Percentiles rank a stretch among this genome's conserved stretches.
Conservation (phyloP, 1,140 invertebrate genomes). For the Latrodectus geometricus region DNA sequence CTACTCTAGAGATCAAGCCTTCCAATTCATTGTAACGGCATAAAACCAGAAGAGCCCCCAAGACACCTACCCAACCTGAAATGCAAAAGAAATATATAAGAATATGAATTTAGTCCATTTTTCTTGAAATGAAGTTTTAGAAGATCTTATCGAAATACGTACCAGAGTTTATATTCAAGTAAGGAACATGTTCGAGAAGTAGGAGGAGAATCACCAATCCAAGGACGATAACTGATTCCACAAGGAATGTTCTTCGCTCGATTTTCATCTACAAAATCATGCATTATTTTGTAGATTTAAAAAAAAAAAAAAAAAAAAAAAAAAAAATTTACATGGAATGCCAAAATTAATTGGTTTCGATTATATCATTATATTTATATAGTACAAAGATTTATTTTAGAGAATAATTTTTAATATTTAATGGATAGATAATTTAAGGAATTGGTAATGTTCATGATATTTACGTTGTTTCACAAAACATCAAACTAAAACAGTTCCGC, state of each 20-base stretch:
- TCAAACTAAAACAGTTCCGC: too few species aligned
- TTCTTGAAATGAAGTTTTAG: background rate
- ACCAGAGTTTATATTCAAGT: constrained; percentile 79
- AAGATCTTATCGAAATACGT: constrained; percentile 10
- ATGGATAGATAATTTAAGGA: too few species aligned
- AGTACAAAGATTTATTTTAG: too few species aligned
- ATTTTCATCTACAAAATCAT: constrained; percentile 80
- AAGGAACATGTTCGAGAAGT: constrained; percentile 81
- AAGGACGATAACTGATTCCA: constrained; percentile 81
- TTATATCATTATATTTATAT: too few species aligned
- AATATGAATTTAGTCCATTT: background rate
- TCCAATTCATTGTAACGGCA: constrained; percentile 84
- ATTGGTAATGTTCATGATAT: too few species aligned
- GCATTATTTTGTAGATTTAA: too few species aligned
- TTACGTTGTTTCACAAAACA: too few species aligned
- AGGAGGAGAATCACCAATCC: constrained; percentile 82
- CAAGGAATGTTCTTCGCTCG: constrained; percentile 78
- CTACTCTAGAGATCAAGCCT: constrained; percentile 82
- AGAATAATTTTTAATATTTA: too few species aligned
- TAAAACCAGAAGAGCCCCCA: constrained; percentile 81
- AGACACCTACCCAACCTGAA: constrained; percentile 81
- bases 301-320: too few species aligned
- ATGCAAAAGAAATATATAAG: background rate
- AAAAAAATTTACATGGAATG: too few species aligned
- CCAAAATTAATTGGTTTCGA: too few species aligned